Evolutionary conservation across 2,888 invertebrate genomes (phyloP), one percentile per base, ranked within the genome.

Genomic region (Bugulina stolonifera): DNA sequence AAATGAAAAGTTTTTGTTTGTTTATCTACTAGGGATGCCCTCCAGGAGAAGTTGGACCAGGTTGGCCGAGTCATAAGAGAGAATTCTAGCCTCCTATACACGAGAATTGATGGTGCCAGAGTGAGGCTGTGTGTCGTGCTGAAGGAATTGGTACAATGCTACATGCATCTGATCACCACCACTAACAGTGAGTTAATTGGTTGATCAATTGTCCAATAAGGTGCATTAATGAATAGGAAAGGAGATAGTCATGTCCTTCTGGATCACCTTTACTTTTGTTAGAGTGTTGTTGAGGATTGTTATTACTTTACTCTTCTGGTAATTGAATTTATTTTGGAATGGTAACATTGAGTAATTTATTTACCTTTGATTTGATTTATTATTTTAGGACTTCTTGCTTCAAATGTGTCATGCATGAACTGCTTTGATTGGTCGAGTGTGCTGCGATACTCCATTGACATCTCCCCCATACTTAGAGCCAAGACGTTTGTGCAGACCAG

Each of bases 391-490:
- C 73, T 82, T 75, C 71, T 80, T 57, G 72, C 76, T 29, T 73
- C 75, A 35, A 71, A 73, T 14, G 72, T 72, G 14, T 73, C 77
- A 1, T 73, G 74, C 73, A 76, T 76, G 64, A 76, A 74, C 23
- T 76, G 77, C 5, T 82, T 81, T 78, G 81, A 81, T 35, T 83
- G 82, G 82, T 74, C 81, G 72, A 78, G 77, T 25, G 76, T 78
- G 35, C 74, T 83, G 72, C 78, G 79, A 25, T 80, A 81, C 71
- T 79, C 81, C 72, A 81, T 82, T 79, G 82, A 82, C 72, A 80
- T 82, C 71, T 76, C 78, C 34, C 78, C 78, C 35, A 78, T 82
- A 1, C 77, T 82, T 10, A 73, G 80, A 10, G 82, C 82, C 22
- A 82, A 82, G 76, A 80, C 74, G 2, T 64, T 64, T 64, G 64